A percentile compares a stretch with the other conserved stretches of the same genome.
Evolutionary conservation across 1,140 invertebrate species (phyloP).

Genomic region (Psix sp.): DNA sequence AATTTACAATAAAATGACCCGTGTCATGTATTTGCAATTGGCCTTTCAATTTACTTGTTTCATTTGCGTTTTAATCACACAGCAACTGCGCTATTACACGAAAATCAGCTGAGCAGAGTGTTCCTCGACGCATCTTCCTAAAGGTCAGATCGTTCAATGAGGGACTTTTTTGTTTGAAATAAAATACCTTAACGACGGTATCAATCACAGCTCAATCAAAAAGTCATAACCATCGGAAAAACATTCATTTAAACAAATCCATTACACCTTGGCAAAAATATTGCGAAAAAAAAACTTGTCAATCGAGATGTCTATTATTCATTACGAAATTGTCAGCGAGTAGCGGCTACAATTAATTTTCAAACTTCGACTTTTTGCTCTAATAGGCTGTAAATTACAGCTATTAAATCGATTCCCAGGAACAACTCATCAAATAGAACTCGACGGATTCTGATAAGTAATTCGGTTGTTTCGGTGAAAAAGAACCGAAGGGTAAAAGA

Average conservation of each 20-base stretch:
- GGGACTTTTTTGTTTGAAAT: slow-evolving; percentile 27
- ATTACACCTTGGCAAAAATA: slow-evolving; percentile 46
- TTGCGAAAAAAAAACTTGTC: slow-evolving; percentile 46
- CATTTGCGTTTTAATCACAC: slow-evolving; percentile 38
- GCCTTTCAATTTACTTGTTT: slow-evolving; percentile 12
- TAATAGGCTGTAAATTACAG: slow-evolving; percentile 10
- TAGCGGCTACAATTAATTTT: slow-evolving; percentile 25
- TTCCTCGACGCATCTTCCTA: no score
- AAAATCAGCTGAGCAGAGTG: no score
- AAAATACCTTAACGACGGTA: slow-evolving; percentile 38
- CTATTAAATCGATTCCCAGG: no score
- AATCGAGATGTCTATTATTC: slow-evolving; percentile 44
- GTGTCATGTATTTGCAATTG: slow-evolving; percentile 27
- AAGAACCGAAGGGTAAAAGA: no score
- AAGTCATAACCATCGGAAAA: slow-evolving; percentile 49
- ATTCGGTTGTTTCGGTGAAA: no score
- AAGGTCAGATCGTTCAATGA: no score
- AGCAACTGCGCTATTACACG: slow-evolving; percentile 7
- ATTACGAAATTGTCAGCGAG: slow-evolving; percentile 32
- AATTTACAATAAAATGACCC: slow-evolving; percentile 42
- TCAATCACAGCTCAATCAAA: slow-evolving; percentile 51
- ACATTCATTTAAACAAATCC: slow-evolving; percentile 49
- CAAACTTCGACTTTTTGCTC: slow-evolving; percentile 16
- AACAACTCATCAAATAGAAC: no score
- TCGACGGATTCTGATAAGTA: no score